These are phyloP conservation scores for Napeogenes sylphis DNA, from an alignment of 2,888 invertebrate species.

Conservation along the genomic window DNA sequence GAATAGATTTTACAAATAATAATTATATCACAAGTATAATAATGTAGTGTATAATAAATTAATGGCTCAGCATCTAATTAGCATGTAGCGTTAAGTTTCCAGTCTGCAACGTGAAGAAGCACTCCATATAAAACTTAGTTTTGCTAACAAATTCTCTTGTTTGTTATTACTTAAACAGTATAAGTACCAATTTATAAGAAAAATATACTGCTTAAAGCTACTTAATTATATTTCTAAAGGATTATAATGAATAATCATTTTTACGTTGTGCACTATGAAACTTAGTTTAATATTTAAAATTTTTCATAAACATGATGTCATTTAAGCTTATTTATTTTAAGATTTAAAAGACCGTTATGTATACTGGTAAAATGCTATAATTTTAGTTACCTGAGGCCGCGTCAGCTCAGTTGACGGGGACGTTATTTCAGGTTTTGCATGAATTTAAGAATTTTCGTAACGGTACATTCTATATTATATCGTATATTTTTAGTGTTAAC, in stretches of 20 bases:
- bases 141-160: neutral
- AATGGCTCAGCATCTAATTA: slow-evolving; percentile 15
- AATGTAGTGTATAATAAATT: slow-evolving; percentile 2
- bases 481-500: no score
- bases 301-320: neutral
- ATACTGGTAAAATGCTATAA: no score
- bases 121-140: slow-evolving; percentile 16
- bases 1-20: no score
- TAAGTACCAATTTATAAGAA: slow-evolving; percentile 1
- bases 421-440: no score
- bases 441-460: no score
- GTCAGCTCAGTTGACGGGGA: no score
- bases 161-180: neutral
- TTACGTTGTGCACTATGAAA: neutral
- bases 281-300: neutral
- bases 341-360: no score
- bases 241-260: neutral
- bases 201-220: no score
- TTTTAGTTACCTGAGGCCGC: no score
- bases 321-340: neutral
- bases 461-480: no score
- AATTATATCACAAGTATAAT: neutral
- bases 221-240: neutral
- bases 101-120: slow-evolving; percentile 18
- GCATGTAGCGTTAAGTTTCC: slow-evolving; percentile 14